Conservation (phyloP, 2,797 vertebrate species). For the Echiichthys vipera region DNA sequence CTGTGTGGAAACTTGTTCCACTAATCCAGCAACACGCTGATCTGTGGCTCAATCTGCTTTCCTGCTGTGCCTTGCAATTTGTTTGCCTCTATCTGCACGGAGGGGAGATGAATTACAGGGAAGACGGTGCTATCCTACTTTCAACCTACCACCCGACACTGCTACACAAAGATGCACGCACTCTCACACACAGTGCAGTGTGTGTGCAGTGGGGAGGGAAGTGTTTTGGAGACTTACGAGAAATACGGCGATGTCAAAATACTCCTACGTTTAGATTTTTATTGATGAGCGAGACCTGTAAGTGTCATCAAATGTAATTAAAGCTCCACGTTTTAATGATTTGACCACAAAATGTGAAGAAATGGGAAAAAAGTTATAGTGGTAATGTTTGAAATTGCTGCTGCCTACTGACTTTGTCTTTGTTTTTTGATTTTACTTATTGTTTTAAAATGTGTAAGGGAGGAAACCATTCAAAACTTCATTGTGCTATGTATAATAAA, state of each 20-base stretch:
- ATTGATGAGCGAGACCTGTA: neutral
- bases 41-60: conserved; percentile 54
- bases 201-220: neutral
- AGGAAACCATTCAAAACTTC: no score
- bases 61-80: conserved; percentile 49
- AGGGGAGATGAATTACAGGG: conserved; percentile 48
- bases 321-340: neutral
- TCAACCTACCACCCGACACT: conserved; percentile 13
- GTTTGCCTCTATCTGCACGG: conserved; percentile 44
- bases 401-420: no score
- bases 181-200: neutral
- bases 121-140: conserved; percentile 25
- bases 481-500: no score
- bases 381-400: no score
- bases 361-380: no score
- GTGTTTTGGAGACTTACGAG: no score
- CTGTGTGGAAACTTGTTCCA: conserved; percentile 54
- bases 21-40: conserved; percentile 62
- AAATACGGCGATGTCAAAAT: neutral
- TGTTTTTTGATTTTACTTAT: no score
- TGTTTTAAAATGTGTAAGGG: no score
- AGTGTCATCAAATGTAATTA: neutral
- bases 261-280: neutral
- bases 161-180: neutral
- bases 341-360: neutral